Evolutionary conservation across 30 jellyfish, hydroid and myxozoan species (phyloP), one percentile per base, ranked within the genome.

Genomic region (Chrysaora quinquecirrha): DNA sequence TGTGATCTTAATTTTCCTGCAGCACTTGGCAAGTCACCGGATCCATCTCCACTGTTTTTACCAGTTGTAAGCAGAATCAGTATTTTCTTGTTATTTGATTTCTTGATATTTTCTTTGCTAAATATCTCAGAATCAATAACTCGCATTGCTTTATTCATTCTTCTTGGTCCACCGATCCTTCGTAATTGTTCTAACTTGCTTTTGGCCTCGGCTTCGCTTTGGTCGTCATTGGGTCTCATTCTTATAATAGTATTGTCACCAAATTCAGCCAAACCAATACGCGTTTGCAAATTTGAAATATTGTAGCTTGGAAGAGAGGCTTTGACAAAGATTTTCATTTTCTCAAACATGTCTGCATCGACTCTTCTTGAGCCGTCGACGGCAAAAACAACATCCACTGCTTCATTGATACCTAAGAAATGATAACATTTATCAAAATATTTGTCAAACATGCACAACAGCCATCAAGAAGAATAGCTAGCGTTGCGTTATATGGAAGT

Each of bases 41-140:
- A 67, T 0, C 80, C 89, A 49, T 66, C 89, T 10, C 75, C 88
- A 62, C 82, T 67, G 62, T 64, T 80, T 83, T 85, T 85, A 14
- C 98, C 98, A 2, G 95, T 76, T 54, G 89, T 75, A 58, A 91
- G 34, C 12, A 91, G 64, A 30, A 91, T 74, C 6, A 91, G 23
- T 21, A 82, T 89, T 54, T 61, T 86, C 33, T 76, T 77, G 1
- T 85, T 78, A 60, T 34, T 68, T 0, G 80, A 32, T 74, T 94
- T 56, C 2, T 62, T 65, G 1, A 82, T 89, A 6, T 72, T 80
- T 1, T 85, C 54, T 48, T 30, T 32, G 16, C 66, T 52, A 31
- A 33, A 82, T 23, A 90, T 22, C 29, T 82, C 90, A 1, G 80
- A 22, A 10, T 49, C 50, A 0, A 83, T 87, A 16, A 49, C 19